Conservation (phyloP, 1,140 invertebrate genomes). For the Drosophila tani region DNA sequence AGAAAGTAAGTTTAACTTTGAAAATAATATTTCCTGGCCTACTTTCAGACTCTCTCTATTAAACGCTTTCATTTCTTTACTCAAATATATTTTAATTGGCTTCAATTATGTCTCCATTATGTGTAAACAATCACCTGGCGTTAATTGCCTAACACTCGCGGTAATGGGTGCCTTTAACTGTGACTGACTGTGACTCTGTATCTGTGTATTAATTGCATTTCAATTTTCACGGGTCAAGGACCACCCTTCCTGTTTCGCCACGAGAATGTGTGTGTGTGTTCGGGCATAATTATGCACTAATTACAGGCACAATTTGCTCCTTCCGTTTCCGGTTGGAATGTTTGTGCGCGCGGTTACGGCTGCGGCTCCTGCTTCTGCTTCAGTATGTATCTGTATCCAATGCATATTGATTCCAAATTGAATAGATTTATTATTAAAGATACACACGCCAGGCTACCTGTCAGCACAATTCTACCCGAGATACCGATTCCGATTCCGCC, state of each 20-base stretch:
- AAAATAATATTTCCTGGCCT: too few relatives aligned
- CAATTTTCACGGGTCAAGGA: conserved; percentile 20
- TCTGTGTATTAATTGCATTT: conserved; percentile 23
- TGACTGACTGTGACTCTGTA: not conserved
- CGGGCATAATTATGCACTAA: conserved; percentile 68
- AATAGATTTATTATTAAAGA: conserved; percentile 12
- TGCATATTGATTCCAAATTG: conserved; percentile 1
- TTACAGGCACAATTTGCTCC: conserved; percentile 64
- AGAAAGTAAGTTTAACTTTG: too few relatives aligned
- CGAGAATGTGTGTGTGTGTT: not conserved
- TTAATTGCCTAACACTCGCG: not conserved
- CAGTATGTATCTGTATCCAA: not conserved
- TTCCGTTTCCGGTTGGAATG: conserved; percentile 48
- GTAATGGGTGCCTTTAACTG: conserved; percentile 1
- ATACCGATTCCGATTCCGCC: not conserved
- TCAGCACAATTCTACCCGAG: conserved; percentile 49
- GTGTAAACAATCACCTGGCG: conserved; percentile 6
- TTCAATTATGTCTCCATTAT: not conserved
- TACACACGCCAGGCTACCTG: conserved; percentile 31
- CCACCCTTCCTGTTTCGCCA: not conserved
- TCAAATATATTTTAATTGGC: not conserved
- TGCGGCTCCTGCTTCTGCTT: not conserved
- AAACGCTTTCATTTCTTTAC: not conserved
- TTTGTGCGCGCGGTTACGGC: conserved; percentile 13
- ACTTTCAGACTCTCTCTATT: too few relatives aligned